phyloP scores from a whole-genome alignment of 2,888 invertebrate genomes.

The Xestoiulus laeticollis region DNA sequence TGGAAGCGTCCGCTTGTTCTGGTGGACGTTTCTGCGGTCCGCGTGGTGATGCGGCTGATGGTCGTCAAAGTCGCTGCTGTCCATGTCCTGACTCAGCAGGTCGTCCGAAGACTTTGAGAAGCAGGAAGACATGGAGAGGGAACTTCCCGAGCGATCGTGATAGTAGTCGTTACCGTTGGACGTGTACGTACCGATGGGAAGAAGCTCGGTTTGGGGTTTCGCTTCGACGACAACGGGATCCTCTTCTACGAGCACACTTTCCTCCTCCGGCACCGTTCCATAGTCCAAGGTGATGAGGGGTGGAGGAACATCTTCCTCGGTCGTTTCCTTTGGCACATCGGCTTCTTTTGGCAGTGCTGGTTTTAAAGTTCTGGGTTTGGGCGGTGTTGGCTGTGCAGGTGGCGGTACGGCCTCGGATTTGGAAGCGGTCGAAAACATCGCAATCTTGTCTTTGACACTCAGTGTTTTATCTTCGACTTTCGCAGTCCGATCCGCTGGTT shows the following conservation, averaged over 20 bases:
- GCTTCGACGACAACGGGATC: background rate
- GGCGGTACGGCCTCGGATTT: background rate
- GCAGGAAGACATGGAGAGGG: slow-evolving; percentile 49
- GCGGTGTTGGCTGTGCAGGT: slow-evolving; percentile 34
- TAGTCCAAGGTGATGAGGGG: background rate
- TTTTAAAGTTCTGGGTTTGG: background rate
- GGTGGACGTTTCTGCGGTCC: background rate
- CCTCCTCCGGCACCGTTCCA: background rate
- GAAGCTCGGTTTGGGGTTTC: slow-evolving; percentile 19
- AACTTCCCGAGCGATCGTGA: slow-evolving; percentile 49
- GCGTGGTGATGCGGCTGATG: background rate
- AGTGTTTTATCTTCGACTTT: slow-evolving; percentile 54
- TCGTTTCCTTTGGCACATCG: slow-evolving; percentile 23
- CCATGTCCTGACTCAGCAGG: slow-evolving; percentile 48
- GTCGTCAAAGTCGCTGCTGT: slow-evolving; percentile 48
- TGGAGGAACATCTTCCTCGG: background rate
- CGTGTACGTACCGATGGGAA: background rate
- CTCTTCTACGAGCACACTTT: background rate
- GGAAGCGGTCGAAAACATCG: slow-evolving; percentile 75
- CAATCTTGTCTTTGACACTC: slow-evolving; percentile 85
- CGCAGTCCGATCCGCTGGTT: slow-evolving; percentile 50
- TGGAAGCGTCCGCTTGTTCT: background rate
- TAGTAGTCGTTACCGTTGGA: slow-evolving; percentile 30
- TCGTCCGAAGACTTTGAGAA: slow-evolving; percentile 54
- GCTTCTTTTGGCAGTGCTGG: slow-evolving; percentile 25